Base-by-base conservation (phyloP, 2,113 vertebrate species). In the Engystomops pustulosus region DNA sequence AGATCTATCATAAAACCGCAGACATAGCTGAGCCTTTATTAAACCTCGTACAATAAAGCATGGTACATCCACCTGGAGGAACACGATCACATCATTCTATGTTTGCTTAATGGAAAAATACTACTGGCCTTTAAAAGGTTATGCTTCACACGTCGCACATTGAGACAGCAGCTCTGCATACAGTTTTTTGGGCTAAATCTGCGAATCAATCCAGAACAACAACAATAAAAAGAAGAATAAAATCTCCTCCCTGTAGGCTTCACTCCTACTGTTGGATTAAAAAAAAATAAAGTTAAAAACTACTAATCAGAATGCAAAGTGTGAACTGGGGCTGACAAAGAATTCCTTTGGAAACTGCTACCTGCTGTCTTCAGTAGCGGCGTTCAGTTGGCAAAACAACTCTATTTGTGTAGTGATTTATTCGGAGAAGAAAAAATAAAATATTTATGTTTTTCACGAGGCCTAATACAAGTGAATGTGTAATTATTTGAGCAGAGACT, bases 401-500 rank as follows among this genome's bases (percentile, higher is more conserved):
- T 23, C 36, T 70, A 44, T 70, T 70, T 70, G 36, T 70, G 36
- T 6, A 41, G 68, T 41, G 68, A 70, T 70, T 70, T 44, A 70
- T 44, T 41, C 11, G 1, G 36, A 70, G 68, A 44, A 41, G 17
- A 32, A 62, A 65, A 20, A 67, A 65, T 65, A 65, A 65, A 36
- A 67, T 67, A 67, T 67, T 67, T 67, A 67, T 67, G 27, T 67
- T 41, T 70, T 70, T 41, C 36, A 70, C 36, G 0, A 70, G 36
- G 68, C n/a, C 20, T 70, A 23, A 70, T 23, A 5, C 36, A 70
- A 38, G 36, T 23, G 68, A 41, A 70, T 70, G 68, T 70, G 68
- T 70, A 44, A 70, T 38, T 44, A 70, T 41, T 70, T 41, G 68
- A 41, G 18, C 36, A 44, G 68, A 70, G 68, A 70, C 68, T 70